Evolutionary conservation across 2,797 vertebrate species (phyloP).

Genomic region (Gymnothorax javanicus): DNA sequence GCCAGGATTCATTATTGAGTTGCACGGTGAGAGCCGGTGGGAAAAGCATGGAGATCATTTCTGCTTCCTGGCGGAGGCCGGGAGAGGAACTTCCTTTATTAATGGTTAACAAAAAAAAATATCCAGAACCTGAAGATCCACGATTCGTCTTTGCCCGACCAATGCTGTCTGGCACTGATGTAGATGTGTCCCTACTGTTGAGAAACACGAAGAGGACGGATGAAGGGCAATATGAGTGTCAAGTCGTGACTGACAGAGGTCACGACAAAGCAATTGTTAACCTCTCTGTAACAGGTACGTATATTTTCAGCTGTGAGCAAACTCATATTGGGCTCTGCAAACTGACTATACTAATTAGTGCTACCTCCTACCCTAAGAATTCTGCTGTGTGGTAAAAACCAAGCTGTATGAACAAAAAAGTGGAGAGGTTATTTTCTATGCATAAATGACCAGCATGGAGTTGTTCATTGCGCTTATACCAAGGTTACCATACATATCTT

Average conservation of each 20-base stretch:
- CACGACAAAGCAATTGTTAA: fast-evolving
- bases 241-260: background rate
- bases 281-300: constrained; percentile 59
- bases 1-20: constrained; percentile 46
- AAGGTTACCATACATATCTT: too few species aligned
- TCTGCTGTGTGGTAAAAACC: too few species aligned
- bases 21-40: constrained; percentile 26
- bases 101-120: background rate
- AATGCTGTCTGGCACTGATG: background rate
- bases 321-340: background rate
- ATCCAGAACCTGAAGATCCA: too few species aligned
- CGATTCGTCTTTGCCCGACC: constrained; percentile 39
- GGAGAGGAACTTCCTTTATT: fast-evolving
- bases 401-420: too few species aligned
- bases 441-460: too few species aligned
- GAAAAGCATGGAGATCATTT: fast-evolving
- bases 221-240: background rate
- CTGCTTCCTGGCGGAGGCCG: constrained; percentile 42
- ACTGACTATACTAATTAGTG: background rate
- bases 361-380: too few species aligned
- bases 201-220: constrained; percentile 36
- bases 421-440: too few species aligned
- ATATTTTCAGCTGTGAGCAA: background rate
- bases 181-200: constrained; percentile 63
- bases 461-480: too few species aligned